Percentiles rank a stretch among this genome's conserved stretches.
phyloP scores from a whole-genome alignment of 2,113 vertebrate species.

The Poeciliopsis prolifica region DNA sequence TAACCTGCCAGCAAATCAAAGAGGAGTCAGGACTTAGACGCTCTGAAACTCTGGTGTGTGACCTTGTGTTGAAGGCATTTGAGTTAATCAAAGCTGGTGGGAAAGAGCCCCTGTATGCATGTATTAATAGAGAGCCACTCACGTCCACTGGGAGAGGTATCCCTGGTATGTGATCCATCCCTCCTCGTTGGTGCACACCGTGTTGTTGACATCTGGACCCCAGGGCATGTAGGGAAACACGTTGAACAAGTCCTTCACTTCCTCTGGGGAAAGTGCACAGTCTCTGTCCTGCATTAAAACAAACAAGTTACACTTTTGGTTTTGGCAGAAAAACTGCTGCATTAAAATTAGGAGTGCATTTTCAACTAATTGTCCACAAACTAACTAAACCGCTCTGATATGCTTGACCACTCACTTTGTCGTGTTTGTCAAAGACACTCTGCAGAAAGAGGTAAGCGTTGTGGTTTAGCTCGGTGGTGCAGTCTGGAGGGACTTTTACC shows the following conservation, averaged over 20 bases:
- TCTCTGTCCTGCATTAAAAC: slow-evolving; percentile 88
- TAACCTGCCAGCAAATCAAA: slow-evolving; percentile 77
- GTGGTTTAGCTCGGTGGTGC: slow-evolving; percentile 98
- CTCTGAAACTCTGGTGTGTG: neutral
- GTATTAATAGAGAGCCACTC: slow-evolving; percentile 72
- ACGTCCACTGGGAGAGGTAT: slow-evolving; percentile 99
- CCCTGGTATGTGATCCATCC: slow-evolving; percentile 99
- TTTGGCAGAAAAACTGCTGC: neutral
- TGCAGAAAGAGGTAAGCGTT: slow-evolving; percentile 98
- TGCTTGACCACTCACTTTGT: slow-evolving; percentile 86
- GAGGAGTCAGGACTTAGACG: neutral
- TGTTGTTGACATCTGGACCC: slow-evolving; percentile 98
- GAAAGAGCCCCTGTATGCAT: neutral
- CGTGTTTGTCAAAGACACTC: slow-evolving; percentile 98
- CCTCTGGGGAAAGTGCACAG: slow-evolving; percentile 93
- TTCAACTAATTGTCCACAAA: neutral
- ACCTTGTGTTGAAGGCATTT: rapidly evolving
- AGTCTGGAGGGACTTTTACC: slow-evolving; percentile 92
- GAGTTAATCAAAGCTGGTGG: neutral
- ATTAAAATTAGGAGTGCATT: neutral
- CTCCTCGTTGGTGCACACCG: slow-evolving; percentile 93
- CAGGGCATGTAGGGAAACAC: slow-evolving; percentile 98
- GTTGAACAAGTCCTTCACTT: slow-evolving; percentile 96
- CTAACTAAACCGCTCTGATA: neutral
- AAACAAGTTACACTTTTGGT: slow-evolving; percentile 6